Evolutionary conservation across 2,888 invertebrate genomes (phyloP).

Genomic region (Sesia bembeciformis): DNA sequence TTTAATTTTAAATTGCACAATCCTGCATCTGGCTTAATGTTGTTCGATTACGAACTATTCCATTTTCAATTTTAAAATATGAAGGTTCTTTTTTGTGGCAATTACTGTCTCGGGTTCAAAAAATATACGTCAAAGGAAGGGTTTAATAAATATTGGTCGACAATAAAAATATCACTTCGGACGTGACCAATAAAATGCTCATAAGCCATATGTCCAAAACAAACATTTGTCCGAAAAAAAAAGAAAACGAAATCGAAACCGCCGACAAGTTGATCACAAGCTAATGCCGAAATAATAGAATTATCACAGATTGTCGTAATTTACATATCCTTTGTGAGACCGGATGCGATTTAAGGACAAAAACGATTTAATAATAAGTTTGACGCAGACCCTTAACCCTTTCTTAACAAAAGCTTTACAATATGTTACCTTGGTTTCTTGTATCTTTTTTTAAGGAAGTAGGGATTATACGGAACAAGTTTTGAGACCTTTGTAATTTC

Average conservation of each 20-base stretch:
- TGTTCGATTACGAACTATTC: neutral
- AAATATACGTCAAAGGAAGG: constrained; percentile 17
- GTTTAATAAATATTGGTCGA: neutral
- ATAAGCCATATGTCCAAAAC: constrained; percentile 52
- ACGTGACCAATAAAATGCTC: constrained; percentile 21
- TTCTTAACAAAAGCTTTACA: constrained; percentile 68
- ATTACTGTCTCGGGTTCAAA: neutral
- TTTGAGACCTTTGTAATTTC: constrained; percentile 38
- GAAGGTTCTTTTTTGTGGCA: neutral
- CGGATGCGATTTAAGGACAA: constrained; percentile 69
- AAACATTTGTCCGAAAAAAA: constrained; percentile 41
- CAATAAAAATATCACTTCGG: neutral
- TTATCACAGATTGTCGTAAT: constrained; percentile 71
- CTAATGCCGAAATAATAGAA: constrained; percentile 67
- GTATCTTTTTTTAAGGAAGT: constrained; percentile 45
- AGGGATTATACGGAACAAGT: constrained; percentile 67
- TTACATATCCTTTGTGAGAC: constrained; percentile 66
- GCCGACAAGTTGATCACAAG: constrained; percentile 64
- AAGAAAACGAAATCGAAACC: constrained; percentile 30
- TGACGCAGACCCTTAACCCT: constrained; percentile 65
- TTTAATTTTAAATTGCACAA: constrained; percentile 1
- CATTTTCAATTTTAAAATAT: neutral
- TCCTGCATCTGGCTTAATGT: neutral
- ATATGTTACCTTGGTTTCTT: constrained; percentile 58
- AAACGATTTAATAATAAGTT: constrained; percentile 73